Evolutionary conservation across 2,888 invertebrate genomes (phyloP).

Genomic region (Oscheius myriophilus): DNA sequence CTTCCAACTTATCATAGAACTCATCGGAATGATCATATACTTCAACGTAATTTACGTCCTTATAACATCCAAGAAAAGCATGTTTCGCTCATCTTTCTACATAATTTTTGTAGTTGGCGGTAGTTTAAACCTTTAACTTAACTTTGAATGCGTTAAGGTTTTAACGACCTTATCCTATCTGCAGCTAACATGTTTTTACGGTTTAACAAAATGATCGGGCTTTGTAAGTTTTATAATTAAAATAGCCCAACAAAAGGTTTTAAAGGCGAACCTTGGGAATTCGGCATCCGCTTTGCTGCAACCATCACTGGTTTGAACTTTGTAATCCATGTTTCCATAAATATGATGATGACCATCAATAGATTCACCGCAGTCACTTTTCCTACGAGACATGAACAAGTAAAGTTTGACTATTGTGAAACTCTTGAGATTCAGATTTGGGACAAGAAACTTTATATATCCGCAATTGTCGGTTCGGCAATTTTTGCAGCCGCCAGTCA

Average conservation of each 20-base stretch:
- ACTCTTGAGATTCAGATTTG: neutral
- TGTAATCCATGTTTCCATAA: neutral
- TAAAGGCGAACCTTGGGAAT: neutral
- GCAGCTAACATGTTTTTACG: neutral
- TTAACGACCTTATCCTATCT: neutral
- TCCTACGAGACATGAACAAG: neutral
- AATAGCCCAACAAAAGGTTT: neutral
- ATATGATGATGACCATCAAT: conserved; percentile 8
- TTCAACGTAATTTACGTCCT: neutral
- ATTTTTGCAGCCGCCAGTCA: too few relatives aligned
- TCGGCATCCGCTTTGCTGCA: neutral
- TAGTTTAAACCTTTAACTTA: neutral
- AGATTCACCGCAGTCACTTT: neutral
- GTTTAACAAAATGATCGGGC: neutral
- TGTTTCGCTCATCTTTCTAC: conserved; percentile 2
- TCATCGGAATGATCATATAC: neutral
- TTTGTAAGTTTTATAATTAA: neutral
- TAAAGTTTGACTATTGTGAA: conserved; percentile 6
- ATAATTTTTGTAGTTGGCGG: neutral
- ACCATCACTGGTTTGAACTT: conserved; percentile 1
- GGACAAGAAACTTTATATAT: neutral
- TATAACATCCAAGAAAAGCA: neutral
- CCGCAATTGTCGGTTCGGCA: neutral
- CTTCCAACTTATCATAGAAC: neutral
- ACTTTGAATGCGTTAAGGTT: neutral